Conservation (phyloP, 1,140 invertebrate genomes). For the Apis florea region DNA sequence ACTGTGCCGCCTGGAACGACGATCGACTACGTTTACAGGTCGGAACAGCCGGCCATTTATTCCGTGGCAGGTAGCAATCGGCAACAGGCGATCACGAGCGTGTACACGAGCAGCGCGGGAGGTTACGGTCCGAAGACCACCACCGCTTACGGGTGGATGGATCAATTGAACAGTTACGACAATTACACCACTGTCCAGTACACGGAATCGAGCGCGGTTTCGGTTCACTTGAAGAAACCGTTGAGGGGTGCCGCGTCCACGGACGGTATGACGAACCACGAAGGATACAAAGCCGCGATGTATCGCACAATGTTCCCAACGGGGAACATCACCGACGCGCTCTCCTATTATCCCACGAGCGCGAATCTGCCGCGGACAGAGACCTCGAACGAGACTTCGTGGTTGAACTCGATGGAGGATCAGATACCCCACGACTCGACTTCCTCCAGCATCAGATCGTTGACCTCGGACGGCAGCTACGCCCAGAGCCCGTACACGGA, state of each 20-base stretch:
- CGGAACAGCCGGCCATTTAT: conserved; percentile 86
- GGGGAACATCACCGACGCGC: conserved; percentile 87
- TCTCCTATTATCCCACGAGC: conserved; percentile 88
- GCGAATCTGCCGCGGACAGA: conserved; percentile 82
- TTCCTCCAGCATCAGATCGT: conserved; percentile 81
- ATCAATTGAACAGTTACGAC: conserved; percentile 83
- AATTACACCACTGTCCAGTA: conserved; percentile 70
- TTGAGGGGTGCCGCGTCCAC: conserved; percentile 78
- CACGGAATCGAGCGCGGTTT: conserved; percentile 69
- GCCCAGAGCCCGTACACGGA: conserved; percentile 83
- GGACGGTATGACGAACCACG: conserved; percentile 83
- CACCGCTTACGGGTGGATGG: conserved; percentile 83
- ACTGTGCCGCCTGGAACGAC: conserved; percentile 62
- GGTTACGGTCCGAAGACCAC: conserved; percentile 82
- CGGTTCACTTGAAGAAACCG: conserved; percentile 80
- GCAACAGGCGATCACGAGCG: conserved; percentile 85
- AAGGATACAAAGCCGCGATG: conserved; percentile 84
- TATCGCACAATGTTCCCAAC: conserved; percentile 86
- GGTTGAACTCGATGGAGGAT: conserved; percentile 82
- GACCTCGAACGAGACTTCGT: conserved; percentile 82
- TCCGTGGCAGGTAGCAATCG: conserved; percentile 87
- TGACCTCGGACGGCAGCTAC: conserved; percentile 83
- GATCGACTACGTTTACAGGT: conserved; percentile 82
- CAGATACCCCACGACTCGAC: conserved; percentile 81
- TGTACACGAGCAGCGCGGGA: conserved; percentile 85